phyloP scores from a whole-genome alignment of 2,797 vertebrate genomes.

The Pangasius sanitwongsei region DNA sequence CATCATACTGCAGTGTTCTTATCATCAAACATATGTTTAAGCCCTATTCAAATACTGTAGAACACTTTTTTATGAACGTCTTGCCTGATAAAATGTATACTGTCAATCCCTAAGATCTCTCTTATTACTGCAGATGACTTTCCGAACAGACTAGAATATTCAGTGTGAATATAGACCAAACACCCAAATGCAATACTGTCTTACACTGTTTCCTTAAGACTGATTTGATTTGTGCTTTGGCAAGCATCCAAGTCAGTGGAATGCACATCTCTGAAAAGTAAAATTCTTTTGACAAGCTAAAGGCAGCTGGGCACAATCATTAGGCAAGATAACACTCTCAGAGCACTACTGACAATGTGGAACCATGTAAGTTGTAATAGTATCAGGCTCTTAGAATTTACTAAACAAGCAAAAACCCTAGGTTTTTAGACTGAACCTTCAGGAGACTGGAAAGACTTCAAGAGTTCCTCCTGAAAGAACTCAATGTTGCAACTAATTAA shows the following conservation, averaged over 20 bases:
- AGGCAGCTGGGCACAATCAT: slow-evolving; percentile 43
- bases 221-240: slow-evolving; percentile 32
- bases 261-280: slow-evolving; percentile 64
- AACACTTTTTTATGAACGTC: not conserved
- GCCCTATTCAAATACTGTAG: not conserved
- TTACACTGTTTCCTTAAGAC: not conserved
- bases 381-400: not conserved
- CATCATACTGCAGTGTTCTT: not conserved
- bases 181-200: not conserved
- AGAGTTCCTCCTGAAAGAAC: not conserved
- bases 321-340: slow-evolving; percentile 16
- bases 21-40: not conserved
- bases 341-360: not conserved
- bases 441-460: not conserved
- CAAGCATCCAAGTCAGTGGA: slow-evolving; percentile 64
- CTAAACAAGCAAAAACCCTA: not conserved
- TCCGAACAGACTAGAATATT: not conserved
- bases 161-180: slow-evolving; percentile 15
- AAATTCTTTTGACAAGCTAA: slow-evolving; percentile 56
- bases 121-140: not conserved
- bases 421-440: not conserved
- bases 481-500: not conserved
- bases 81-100: not conserved
- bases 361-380: not conserved
- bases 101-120: not conserved